phyloP scores from a whole-genome alignment of 2,888 invertebrate genomes.

The Torymus texanus region DNA sequence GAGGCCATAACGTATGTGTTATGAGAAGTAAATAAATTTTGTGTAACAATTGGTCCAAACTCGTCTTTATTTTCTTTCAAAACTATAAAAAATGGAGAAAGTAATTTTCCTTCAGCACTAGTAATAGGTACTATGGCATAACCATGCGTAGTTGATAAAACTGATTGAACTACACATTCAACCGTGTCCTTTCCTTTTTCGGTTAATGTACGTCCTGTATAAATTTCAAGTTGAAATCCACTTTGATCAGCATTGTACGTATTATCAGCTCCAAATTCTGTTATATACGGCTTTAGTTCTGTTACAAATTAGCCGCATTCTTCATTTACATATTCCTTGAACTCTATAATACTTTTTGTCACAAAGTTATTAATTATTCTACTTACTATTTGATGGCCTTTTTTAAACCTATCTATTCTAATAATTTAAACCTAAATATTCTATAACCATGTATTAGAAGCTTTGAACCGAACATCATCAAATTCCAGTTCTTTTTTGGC shows the following conservation, averaged over 20 bases:
- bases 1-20: slow-evolving; percentile 24
- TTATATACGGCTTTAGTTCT: slow-evolving; percentile 4
- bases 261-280: slow-evolving; percentile 4
- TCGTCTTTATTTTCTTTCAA: slow-evolving; percentile 38
- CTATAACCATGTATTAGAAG: slow-evolving; percentile 31
- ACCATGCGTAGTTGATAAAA: slow-evolving; percentile 45
- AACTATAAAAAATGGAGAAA: slow-evolving; percentile 48
- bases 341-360: slow-evolving; percentile 19
- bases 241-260: slow-evolving; percentile 11
- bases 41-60: slow-evolving; percentile 41
- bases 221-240: slow-evolving; percentile 6
- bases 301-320: slow-evolving; percentile 5
- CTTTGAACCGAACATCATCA: slow-evolving; percentile 5
- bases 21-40: too few species aligned
- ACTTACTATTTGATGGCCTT: slow-evolving; percentile 29
- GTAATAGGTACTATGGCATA: slow-evolving; percentile 45
- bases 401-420: slow-evolving; percentile 10
- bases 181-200: slow-evolving; percentile 47
- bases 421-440: too few species aligned
- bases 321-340: neutral
- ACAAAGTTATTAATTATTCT: too few species aligned
- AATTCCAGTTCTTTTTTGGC: slow-evolving; percentile 17
- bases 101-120: slow-evolving; percentile 42
- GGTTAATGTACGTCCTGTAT: slow-evolving; percentile 11
- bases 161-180: slow-evolving; percentile 54